Evolutionary conservation across 1,140 invertebrate species (phyloP).

Genomic region (Archivesica marissinica): DNA sequence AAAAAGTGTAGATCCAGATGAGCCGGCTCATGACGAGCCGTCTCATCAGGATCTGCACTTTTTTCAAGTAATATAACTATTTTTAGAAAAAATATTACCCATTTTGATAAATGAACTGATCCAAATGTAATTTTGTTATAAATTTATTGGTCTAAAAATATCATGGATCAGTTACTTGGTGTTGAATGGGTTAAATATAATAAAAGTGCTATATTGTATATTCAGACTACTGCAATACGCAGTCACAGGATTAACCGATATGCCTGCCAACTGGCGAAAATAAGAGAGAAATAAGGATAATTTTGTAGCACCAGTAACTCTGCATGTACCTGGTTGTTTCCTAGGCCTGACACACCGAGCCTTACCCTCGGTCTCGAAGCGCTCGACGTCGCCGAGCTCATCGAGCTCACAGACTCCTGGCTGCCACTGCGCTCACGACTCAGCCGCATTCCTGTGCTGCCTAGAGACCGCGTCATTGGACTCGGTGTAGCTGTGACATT

Average conservation of each 20-base stretch:
- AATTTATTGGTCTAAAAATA: too few relatives aligned
- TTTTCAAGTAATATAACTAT: too few relatives aligned
- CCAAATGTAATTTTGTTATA: too few relatives aligned
- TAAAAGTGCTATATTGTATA: not conserved
- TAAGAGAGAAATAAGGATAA: not conserved
- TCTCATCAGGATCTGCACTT: too few relatives aligned
- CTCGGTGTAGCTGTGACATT: constrained; percentile 54
- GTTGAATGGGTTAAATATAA: too few relatives aligned
- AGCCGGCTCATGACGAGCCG: too few relatives aligned
- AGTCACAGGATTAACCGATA: constrained; percentile 49
- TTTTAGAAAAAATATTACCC: too few relatives aligned
- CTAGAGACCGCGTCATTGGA: constrained; percentile 72
- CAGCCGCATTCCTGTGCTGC: constrained; percentile 84
- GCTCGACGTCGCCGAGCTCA: constrained; percentile 90
- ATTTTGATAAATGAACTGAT: too few relatives aligned
- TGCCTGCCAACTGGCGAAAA: not conserved
- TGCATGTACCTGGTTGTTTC: constrained; percentile 83
- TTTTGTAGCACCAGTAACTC: constrained; percentile 75
- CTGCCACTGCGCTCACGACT: constrained; percentile 86
- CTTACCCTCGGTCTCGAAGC: constrained; percentile 89
- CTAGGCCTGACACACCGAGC: constrained; percentile 89
- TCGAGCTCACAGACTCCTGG: constrained; percentile 92
- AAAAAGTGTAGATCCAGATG: too few relatives aligned
- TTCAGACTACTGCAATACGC: not conserved
- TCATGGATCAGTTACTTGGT: too few relatives aligned